phyloP scores from a whole-genome alignment of 2,797 vertebrate species.

The Geotrypetes seraphini region DNA sequence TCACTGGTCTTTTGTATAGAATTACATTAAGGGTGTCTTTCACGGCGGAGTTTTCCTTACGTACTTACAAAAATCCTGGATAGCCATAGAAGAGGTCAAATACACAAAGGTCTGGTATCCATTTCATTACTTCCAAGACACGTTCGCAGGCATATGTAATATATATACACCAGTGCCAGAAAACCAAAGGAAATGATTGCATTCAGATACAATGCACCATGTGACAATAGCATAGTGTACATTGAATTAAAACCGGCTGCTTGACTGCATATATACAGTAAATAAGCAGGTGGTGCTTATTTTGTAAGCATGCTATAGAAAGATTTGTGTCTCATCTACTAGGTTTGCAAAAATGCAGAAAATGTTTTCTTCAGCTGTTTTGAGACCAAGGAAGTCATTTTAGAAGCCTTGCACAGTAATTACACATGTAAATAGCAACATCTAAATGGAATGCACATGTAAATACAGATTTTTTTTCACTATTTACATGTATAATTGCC shows the following conservation, averaged over 20 bases:
- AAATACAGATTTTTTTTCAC: no score
- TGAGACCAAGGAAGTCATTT: no score
- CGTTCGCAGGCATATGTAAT: slow-evolving; percentile 59
- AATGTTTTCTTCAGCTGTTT: no score
- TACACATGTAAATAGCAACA: no score
- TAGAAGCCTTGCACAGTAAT: no score
- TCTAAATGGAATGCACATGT: no score
- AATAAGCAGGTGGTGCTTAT: slow-evolving; percentile 24
- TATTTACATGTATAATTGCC: no score
- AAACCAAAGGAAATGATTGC: slow-evolving; percentile 67
- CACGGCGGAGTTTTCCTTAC: slow-evolving; percentile 41
- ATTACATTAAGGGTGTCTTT: slow-evolving; percentile 31
- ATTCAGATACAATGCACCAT: slow-evolving; percentile 64
- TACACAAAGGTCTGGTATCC: slow-evolving; percentile 44
- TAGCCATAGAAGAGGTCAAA: slow-evolving; percentile 46
- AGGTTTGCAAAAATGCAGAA: no score
- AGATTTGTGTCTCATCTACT: no score
- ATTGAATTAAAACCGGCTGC: slow-evolving; percentile 63
- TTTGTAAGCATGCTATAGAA: no score
- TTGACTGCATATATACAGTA: slow-evolving; percentile 30
- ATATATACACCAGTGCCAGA: slow-evolving; percentile 47
- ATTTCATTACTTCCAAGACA: slow-evolving; percentile 42
- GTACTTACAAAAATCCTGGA: slow-evolving; percentile 36
- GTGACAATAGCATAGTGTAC: slow-evolving; percentile 57
- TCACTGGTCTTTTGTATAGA: slow-evolving; percentile 12